Evolutionary conservation across 2,797 vertebrate genomes (phyloP).

Genomic region (Halcyon chelicuti): DNA sequence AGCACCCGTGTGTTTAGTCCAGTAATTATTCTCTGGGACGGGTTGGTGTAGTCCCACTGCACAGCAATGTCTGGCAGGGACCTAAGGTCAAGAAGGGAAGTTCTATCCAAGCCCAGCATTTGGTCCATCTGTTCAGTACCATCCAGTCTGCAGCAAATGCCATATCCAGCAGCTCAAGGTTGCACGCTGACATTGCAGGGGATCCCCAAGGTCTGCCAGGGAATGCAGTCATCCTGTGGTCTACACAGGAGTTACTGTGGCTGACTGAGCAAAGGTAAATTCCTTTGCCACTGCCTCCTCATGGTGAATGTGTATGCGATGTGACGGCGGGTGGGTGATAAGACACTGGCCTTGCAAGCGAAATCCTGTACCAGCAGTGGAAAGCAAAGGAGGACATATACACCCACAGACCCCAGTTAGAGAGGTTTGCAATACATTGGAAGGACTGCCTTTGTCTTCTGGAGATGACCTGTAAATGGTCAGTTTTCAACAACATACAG

Average conservation of each 20-base stretch:
- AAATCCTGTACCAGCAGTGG: background rate
- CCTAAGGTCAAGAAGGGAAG: background rate
- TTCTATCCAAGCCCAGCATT: background rate
- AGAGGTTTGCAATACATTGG: background rate
- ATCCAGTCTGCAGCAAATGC: background rate
- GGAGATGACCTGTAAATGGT: background rate
- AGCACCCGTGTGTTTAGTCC: accelerated
- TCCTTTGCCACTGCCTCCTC: background rate
- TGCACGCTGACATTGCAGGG: background rate
- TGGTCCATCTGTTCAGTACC: background rate
- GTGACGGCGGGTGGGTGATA: background rate
- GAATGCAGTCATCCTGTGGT: background rate
- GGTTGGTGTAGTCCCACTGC: background rate
- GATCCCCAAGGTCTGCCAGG: background rate
- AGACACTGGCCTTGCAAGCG: background rate
- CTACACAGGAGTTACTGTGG: background rate
- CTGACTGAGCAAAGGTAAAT: background rate
- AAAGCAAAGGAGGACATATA: background rate
- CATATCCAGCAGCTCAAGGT: background rate
- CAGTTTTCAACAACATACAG: background rate
- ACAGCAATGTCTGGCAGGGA: background rate
- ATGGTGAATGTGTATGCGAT: background rate
- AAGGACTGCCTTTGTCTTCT: background rate
- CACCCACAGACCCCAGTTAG: background rate
- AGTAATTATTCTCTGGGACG: background rate